Conservation (phyloP, 2,888 invertebrate genomes). For the Trachelus iudaicus region DNA sequence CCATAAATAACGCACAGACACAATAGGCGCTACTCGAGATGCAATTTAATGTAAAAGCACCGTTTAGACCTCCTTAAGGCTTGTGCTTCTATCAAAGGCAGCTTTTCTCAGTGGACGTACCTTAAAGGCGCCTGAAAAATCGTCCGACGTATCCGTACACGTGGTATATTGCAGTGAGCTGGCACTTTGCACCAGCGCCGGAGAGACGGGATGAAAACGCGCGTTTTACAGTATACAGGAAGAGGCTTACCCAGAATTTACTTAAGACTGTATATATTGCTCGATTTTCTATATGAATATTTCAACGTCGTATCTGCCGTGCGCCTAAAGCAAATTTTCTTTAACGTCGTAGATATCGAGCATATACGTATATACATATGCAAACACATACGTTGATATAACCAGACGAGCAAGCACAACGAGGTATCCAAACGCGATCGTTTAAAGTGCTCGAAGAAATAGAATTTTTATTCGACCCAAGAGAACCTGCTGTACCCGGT, state of each 20-base stretch:
- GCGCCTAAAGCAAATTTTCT: neutral
- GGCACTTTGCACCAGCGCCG: neutral
- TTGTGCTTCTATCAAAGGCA: neutral
- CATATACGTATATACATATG: too few species aligned
- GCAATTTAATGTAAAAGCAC: conserved; percentile 27
- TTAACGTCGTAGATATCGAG: neutral
- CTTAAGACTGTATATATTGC: neutral
- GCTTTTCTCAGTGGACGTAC: neutral
- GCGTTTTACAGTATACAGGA: neutral
- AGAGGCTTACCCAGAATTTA: neutral
- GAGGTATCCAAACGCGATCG: neutral
- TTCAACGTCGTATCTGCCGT: neutral
- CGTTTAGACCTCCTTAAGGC: neutral
- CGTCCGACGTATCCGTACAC: neutral
- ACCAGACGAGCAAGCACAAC: neutral
- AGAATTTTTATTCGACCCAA: neutral
- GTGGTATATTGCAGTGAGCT: neutral
- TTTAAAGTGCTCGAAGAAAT: neutral
- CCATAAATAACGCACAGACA: neutral
- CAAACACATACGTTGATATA: neutral
- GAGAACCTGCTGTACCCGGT: neutral
- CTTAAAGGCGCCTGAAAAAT: neutral
- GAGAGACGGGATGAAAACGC: neutral
- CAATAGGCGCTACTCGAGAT: conserved; percentile 24
- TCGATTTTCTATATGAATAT: neutral